Evolutionary conservation across 2,888 invertebrate genomes (phyloP).

Genomic region (Trachelus troglodyta): DNA sequence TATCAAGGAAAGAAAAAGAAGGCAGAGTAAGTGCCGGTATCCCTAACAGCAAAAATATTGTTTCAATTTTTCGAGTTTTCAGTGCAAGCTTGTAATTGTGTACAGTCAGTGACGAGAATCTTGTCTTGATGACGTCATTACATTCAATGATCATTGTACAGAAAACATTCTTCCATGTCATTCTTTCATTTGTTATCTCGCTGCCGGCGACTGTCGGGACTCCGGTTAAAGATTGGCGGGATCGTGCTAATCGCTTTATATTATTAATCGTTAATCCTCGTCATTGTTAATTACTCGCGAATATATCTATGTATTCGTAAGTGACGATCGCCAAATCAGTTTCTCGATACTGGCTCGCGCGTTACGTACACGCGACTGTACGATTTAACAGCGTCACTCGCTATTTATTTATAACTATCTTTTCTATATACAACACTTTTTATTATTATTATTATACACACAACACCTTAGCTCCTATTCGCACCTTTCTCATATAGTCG

Average conservation of each 20-base stretch:
- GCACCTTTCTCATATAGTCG: not conserved
- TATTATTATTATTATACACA: not conserved
- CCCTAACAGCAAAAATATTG: conserved; percentile 15
- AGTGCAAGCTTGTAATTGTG: not conserved
- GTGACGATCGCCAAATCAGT: not conserved
- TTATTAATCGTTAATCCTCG: not conserved
- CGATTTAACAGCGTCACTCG: not conserved
- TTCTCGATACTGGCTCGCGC: not conserved
- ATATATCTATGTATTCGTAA: not conserved
- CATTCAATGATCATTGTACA: conserved; percentile 42
- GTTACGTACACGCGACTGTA: not conserved
- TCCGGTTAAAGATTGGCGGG: not conserved
- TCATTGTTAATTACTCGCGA: not conserved
- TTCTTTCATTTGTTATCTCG: conserved; percentile 18
- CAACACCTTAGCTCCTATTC: not conserved
- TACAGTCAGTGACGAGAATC: conserved; percentile 9
- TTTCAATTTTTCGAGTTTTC: conserved; percentile 7
- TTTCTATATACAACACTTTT: not conserved
- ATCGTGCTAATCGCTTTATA: not conserved
- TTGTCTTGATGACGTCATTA: conserved; percentile 27
- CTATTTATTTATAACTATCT: not conserved
- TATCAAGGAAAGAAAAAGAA: conserved; percentile 14
- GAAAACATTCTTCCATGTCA: conserved; percentile 48
- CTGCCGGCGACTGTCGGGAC: not conserved
- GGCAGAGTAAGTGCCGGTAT: conserved; percentile 2